Base-by-base conservation (phyloP, 2,113 vertebrate species). In the Brachypodius melanocephalos region DNA sequence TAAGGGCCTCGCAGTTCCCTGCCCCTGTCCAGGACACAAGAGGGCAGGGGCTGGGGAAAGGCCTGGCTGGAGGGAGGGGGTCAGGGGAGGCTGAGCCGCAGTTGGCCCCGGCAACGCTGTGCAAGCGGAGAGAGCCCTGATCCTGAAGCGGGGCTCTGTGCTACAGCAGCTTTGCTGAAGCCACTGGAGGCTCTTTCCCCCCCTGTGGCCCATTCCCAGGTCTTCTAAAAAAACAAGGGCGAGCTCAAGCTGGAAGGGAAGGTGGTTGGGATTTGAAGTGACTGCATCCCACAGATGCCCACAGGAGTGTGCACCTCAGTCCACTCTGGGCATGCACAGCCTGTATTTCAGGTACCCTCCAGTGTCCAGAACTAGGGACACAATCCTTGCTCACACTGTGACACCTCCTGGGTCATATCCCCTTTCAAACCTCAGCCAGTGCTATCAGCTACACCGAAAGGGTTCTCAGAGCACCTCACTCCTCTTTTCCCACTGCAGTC, bases 11-110 rank as follows among this genome's bases (percentile, higher is more conserved):
- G 1, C 42, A 24, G 42, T 3, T 17, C 71, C 75, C 55, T 48
- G 58, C 24, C 68, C 42, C 66, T 12, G 22, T 1, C 1, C 3
- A 3, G 52, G 61, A 48, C 51, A 19, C 0, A 45, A 42, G 36
- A 9, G 42, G 0, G 1, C 65, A 34, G 43, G 42, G 54, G 58
- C 63, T 57, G 0, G 0, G 17, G 54, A 16, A 34, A 13, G 32
- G 57, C 42, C 73, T 38, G 82, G 31, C 73, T 42, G 61, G 26
- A 34, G 54, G 29, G n/a, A 8, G 6, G 5, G 55, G 26, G 65
- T 48, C 81, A 38, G 40, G 2, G n/a, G 16, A 62, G 51, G 74
- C 49, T 19, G 31, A 83, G 62, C 62, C 0, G 0, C 31, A 31
- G 10, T 3, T 25, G 72, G 48, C 18, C 38, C 74, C 0, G 1